Evolutionary conservation across 2,888 invertebrate genomes (phyloP).

Genomic region (Phortica okadai): DNA sequence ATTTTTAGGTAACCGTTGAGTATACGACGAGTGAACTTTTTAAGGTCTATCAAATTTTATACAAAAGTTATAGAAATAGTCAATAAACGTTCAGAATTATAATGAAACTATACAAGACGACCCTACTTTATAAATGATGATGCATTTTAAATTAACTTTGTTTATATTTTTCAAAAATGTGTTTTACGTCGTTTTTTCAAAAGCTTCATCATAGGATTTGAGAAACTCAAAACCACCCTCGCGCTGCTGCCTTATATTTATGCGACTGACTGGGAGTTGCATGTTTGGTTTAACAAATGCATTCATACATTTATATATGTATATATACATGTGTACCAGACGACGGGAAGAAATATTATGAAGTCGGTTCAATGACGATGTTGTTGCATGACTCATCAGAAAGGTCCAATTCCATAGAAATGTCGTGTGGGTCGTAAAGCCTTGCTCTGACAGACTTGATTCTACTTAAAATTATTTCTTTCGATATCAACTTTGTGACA

Average conservation of each 20-base stretch:
- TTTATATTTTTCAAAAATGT: no score
- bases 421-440: not conserved
- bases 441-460: not conserved
- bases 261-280: conserved; percentile 31
- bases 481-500: not conserved
- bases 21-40: no score
- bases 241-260: not conserved
- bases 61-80: no score
- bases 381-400: not conserved
- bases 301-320: not conserved
- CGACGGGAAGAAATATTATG: not conserved
- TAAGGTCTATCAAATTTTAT: no score
- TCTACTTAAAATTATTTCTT: not conserved
- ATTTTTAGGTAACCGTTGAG: no score
- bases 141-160: no score
- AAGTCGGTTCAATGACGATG: not conserved
- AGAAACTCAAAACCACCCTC: not conserved
- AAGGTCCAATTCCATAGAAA: not conserved
- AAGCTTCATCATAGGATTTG: not conserved
- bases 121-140: no score
- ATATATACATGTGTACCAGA: not conserved
- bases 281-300: conserved; percentile 54
- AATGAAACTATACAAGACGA: no score
- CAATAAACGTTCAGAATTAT: no score
- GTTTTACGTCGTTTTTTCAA: no score